Evolutionary conservation across 2,113 vertebrate species (phyloP).

Genomic region (Brachionichthys hirsutus): DNA sequence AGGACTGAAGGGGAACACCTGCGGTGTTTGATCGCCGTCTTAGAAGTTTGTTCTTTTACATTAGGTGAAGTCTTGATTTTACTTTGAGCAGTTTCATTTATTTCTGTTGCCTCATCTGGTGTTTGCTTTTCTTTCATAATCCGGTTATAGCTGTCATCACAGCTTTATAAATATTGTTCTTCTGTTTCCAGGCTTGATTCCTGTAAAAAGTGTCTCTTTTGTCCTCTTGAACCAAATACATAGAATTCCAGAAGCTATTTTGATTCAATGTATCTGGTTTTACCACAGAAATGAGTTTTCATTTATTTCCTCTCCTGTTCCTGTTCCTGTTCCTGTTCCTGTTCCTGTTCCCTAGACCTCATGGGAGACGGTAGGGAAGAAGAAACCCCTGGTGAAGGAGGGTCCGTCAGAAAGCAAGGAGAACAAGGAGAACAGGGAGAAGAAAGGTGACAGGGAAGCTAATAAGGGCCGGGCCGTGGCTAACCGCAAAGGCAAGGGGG

Average conservation of each 20-base stretch:
- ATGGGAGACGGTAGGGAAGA: constrained; percentile 98
- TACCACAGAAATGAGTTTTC: neutral
- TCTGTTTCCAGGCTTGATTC: too few species aligned
- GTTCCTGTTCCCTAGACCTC: constrained; percentile 83
- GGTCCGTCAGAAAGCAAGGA: constrained; percentile 88
- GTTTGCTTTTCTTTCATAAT: too few species aligned
- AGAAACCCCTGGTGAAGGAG: constrained; percentile 91
- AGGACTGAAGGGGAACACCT: too few species aligned
- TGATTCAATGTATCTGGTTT: neutral
- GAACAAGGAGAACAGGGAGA: constrained; percentile 87
- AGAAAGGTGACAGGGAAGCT: constrained; percentile 86
- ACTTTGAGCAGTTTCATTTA: too few species aligned
- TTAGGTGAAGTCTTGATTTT: neutral
- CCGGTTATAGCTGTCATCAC: too few species aligned
- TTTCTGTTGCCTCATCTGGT: too few species aligned
- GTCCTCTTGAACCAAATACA: too few species aligned
- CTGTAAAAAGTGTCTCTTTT: too few species aligned
- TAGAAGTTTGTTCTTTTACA: neutral
- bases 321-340: neutral
- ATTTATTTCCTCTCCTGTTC: neutral
- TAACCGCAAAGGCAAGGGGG: constrained; percentile 85
- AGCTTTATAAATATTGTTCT: too few species aligned
- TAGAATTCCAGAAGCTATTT: too few species aligned
- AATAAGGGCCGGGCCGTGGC: constrained; percentile 81
- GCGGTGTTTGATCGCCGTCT: too few species aligned